Conservation (phyloP, 1,140 invertebrate genomes). For the Rhyzopertha dominica region DNA sequence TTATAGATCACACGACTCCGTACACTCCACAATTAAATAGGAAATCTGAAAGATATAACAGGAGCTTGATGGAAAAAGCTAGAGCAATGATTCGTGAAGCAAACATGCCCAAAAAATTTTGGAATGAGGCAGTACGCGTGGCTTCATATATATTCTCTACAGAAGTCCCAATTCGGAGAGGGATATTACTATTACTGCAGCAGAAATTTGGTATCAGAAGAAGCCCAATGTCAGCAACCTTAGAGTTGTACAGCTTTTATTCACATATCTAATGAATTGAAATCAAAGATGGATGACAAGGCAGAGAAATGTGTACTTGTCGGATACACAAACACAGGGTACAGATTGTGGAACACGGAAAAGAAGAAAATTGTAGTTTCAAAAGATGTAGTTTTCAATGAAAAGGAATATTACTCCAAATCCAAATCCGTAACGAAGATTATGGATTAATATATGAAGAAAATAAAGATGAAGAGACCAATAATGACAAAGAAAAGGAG, state of each 20-base stretch:
- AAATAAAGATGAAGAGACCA: no score
- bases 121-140: constrained; percentile 33
- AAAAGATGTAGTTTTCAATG: constrained; percentile 21
- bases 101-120: constrained; percentile 26
- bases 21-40: constrained; percentile 44
- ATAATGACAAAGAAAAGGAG: background rate
- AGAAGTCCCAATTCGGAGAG: no score
- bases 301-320: constrained; percentile 8
- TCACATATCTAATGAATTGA: no score
- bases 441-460: constrained; percentile 10
- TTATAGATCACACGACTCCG: constrained; percentile 21
- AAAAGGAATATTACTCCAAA: constrained; percentile 19
- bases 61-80: constrained; percentile 37
- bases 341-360: constrained; percentile 18
- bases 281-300: constrained; percentile 12
- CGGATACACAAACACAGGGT: constrained; percentile 12
- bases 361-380: constrained; percentile 17
- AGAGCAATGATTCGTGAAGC: constrained; percentile 36
- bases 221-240: no score
- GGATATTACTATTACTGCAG: no score
- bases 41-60: constrained; percentile 40
- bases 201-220: no score
- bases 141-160: constrained; percentile 34
- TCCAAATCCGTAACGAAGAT: no score
- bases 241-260: no score